Percentiles rank a stretch among this genome's conserved stretches.
Evolutionary conservation across 2,888 invertebrate species (phyloP).

Genomic region (Caenorhabditis sinica): DNA sequence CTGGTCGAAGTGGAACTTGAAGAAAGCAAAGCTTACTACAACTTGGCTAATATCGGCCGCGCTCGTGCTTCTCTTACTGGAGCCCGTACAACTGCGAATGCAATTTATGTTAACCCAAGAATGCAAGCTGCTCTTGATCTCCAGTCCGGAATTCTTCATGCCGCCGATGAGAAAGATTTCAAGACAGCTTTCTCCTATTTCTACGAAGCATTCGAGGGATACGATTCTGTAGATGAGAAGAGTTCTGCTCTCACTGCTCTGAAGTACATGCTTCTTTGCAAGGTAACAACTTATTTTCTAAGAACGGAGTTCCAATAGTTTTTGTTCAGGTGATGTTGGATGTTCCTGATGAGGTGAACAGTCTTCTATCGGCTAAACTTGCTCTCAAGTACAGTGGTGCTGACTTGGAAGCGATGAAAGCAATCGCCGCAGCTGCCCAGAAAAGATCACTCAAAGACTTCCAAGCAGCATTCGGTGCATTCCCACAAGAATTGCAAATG

Average conservation of each 20-base stretch:
- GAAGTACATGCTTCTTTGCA: constrained; percentile 98
- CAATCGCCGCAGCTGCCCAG: constrained; percentile 96
- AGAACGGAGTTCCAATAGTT: background rate
- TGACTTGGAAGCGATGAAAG: constrained; percentile 98
- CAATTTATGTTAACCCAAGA: constrained; percentile 98
- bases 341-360: constrained; percentile 79
- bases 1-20: constrained; percentile 97
- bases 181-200: constrained; percentile 99
- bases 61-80: constrained; percentile 95
- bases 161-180: constrained; percentile 99
- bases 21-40: constrained; percentile 99
- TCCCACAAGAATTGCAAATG: constrained; percentile 85
- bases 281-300: constrained; percentile 87
- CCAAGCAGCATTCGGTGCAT: constrained; percentile 87
- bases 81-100: constrained; percentile 99
- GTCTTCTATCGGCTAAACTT: constrained; percentile 93
- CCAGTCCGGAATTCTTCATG: constrained; percentile 98
- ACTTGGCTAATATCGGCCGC: constrained; percentile 93
- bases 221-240: constrained; percentile 93
- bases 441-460: constrained; percentile 98
- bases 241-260: constrained; percentile 94
- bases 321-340: constrained; percentile 81
- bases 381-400: constrained; percentile 93
- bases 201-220: constrained; percentile 97
- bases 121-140: constrained; percentile 97